phyloP scores from a whole-genome alignment of 1,140 invertebrate genomes.

The Dreissena polymorpha region DNA sequence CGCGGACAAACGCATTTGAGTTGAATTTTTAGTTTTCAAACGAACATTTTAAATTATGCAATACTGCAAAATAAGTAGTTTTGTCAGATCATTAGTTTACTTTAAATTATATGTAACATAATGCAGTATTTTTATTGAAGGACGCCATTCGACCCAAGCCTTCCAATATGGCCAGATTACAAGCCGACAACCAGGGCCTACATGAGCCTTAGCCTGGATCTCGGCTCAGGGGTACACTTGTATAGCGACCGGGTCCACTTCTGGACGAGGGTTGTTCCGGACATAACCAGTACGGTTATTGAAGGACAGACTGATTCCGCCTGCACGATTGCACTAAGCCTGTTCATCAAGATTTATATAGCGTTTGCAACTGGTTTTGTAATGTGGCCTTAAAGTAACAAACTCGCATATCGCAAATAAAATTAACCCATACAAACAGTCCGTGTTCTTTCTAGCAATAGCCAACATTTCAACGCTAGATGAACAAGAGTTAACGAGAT shows the following conservation, averaged over 20 bases:
- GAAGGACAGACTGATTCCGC: too few species aligned
- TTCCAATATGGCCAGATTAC: slow-evolving; percentile 13
- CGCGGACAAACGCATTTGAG: background rate
- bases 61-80: background rate
- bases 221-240: background rate
- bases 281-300: background rate
- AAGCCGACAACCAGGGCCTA: background rate
- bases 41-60: background rate
- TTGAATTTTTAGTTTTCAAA: background rate
- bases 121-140: slow-evolving; percentile 2
- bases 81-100: too few species aligned
- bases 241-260: slow-evolving; percentile 28
- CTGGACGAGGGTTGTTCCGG: slow-evolving; percentile 22
- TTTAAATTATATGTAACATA: background rate
- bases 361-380: too few species aligned
- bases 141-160: background rate
- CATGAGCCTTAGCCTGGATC: slow-evolving; percentile 14
- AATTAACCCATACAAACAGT: too few species aligned
- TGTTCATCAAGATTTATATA: too few species aligned
- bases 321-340: too few species aligned
- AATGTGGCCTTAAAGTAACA: too few species aligned
- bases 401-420: too few species aligned
- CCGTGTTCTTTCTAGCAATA: too few species aligned
- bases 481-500: too few species aligned
- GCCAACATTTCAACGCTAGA: too few species aligned